Conservation (phyloP, 2,113 vertebrate species). For the Alethe diademata region DNA sequence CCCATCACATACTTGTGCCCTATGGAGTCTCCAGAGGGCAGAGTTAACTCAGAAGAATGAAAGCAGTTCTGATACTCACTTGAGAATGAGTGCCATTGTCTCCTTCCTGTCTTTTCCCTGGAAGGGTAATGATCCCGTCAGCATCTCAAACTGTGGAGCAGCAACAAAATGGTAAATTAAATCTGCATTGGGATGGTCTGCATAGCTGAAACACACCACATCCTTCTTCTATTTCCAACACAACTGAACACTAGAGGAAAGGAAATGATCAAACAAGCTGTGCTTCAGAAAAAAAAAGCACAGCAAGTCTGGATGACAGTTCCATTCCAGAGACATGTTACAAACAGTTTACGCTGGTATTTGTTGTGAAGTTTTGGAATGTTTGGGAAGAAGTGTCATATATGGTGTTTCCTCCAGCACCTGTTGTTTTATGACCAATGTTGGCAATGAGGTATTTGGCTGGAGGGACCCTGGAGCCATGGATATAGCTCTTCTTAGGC, state of each 20-base stretch:
- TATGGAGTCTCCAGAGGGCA: neutral
- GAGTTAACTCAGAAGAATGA: neutral
- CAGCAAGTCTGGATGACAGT: neutral
- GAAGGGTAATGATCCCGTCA: slow-evolving; percentile 94
- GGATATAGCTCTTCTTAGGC: neutral
- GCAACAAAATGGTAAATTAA: neutral
- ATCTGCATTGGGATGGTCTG: neutral
- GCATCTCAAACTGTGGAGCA: slow-evolving; percentile 91
- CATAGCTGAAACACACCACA: neutral
- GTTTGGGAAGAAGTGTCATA: neutral
- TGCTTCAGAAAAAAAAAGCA: neutral
- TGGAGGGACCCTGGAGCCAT: neutral
- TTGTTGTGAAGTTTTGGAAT: neutral
- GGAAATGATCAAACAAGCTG: neutral
- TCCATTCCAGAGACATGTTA: neutral
- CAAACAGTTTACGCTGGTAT: neutral
- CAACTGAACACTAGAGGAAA: neutral
- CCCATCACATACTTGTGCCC: neutral
- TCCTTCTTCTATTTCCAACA: neutral
- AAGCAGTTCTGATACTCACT: slow-evolving; percentile 79
- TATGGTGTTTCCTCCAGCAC: neutral
- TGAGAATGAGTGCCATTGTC: slow-evolving; percentile 97
- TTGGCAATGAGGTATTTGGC: neutral
- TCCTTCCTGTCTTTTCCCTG: slow-evolving; percentile 98
- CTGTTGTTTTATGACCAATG: rapidly evolving